These are phyloP conservation scores for Branchinecta lindahli DNA, from an alignment of 1,140 invertebrate genomes.

Conservation along the genomic window DNA sequence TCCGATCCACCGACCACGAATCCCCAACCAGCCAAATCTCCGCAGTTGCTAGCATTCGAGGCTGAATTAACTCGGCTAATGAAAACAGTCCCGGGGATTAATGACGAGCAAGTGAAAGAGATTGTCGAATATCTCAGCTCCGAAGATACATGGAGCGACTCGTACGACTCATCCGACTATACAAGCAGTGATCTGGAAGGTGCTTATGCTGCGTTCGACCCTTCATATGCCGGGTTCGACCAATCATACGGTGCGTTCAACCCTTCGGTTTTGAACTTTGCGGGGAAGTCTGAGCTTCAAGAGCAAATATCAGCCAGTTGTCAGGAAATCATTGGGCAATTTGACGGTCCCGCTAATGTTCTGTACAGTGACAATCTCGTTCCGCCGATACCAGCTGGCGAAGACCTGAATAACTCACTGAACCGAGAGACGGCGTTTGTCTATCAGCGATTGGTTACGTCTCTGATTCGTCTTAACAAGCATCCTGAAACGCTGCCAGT, in stretches of 20 bases:
- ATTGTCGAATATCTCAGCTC: slow-evolving; percentile 66
- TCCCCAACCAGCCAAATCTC: slow-evolving; percentile 47
- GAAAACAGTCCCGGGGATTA: slow-evolving; percentile 77
- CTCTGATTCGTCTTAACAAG: slow-evolving; percentile 36
- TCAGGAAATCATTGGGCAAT: slow-evolving; percentile 71
- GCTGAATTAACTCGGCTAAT: slow-evolving; percentile 71
- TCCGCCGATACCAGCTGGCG: slow-evolving; percentile 25
- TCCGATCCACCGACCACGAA: neutral
- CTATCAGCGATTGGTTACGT: slow-evolving; percentile 64
- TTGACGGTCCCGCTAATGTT: slow-evolving; percentile 39
- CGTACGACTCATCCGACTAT: slow-evolving; percentile 75
- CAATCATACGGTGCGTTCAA: slow-evolving; percentile 11
- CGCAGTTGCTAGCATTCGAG: slow-evolving; percentile 70
- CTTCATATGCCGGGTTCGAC: neutral
- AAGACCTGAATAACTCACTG: slow-evolving; percentile 36
- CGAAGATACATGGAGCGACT: slow-evolving; percentile 82
- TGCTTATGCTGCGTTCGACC: slow-evolving; percentile 29
- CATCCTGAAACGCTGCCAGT: neutral
- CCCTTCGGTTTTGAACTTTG: slow-evolving; percentile 31
- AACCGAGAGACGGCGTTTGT: slow-evolving; percentile 53
- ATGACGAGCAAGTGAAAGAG: slow-evolving; percentile 73
- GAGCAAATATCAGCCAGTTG: slow-evolving; percentile 73
- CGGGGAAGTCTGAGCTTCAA: slow-evolving; percentile 51
- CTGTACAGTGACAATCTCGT: slow-evolving; percentile 31
- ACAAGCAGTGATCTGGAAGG: slow-evolving; percentile 73